A percentile compares a stretch with the other conserved stretches of the same genome.
These are phyloP conservation scores for Mesocricetus auratus DNA, from an alignment of 2,113 vertebrate species.

Conservation along the genomic window DNA sequence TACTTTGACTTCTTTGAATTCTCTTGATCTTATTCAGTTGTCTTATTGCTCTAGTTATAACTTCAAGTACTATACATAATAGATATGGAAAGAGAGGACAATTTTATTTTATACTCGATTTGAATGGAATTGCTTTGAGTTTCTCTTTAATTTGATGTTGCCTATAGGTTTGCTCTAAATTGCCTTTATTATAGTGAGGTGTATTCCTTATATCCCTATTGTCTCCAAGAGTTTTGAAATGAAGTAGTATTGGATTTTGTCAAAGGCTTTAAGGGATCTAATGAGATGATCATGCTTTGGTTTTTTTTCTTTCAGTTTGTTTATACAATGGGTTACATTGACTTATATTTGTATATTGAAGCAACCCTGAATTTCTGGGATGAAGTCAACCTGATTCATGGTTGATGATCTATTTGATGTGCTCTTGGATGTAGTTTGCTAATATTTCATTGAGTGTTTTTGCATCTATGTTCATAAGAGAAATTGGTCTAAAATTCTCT, in stretches of 20 bases:
- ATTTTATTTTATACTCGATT: not conserved
- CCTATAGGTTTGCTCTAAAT: not conserved
- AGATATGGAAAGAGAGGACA: not conserved
- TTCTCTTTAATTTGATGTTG: not conserved
- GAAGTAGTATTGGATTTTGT: not conserved
- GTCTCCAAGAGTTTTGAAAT: not conserved
- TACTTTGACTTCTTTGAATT: not conserved
- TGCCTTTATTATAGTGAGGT: not conserved
- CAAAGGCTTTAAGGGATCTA: not conserved
- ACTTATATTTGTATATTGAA: not conserved
- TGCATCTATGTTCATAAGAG: no score
- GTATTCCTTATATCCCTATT: not conserved
- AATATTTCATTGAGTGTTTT: no score
- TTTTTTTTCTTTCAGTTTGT: not conserved
- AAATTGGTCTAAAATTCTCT: no score
- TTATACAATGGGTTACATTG: not conserved
- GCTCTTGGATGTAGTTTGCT: no score
- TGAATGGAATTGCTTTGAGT: not conserved
- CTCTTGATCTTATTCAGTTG: not conserved
- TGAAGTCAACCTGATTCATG: no score
- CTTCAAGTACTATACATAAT: not conserved
- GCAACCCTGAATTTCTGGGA: not conserved
- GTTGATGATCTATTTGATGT: no score
- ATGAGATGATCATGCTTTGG: not conserved
- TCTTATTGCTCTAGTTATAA: not conserved